Conservation (phyloP, 2,888 invertebrate species). For the Microchrysa polita region DNA sequence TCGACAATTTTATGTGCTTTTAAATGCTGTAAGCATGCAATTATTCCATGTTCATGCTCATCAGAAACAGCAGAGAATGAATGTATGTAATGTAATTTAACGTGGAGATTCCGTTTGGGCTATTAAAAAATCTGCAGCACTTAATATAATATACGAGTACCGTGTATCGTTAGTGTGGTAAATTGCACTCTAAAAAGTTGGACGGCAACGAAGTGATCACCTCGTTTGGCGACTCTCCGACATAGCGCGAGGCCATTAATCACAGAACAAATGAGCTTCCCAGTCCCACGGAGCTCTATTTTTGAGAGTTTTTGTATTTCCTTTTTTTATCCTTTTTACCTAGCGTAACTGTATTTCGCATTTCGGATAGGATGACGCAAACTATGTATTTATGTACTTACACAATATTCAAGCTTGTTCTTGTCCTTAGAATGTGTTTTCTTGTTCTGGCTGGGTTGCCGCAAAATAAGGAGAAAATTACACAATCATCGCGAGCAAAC, state of each 20-base stretch:
- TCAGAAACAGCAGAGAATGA: slow-evolving; percentile 5
- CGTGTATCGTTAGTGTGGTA: slow-evolving; percentile 41
- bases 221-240: neutral
- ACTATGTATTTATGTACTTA: too few relatives aligned
- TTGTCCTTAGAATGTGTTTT: too few relatives aligned
- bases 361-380: too few relatives aligned
- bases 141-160: slow-evolving; percentile 31
- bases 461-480: too few relatives aligned
- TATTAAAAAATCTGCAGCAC: slow-evolving; percentile 42
- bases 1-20: slow-evolving; percentile 31
- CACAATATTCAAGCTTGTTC: too few relatives aligned
- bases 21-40: slow-evolving; percentile 28
- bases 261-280: slow-evolving; percentile 38
- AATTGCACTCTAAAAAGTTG: slow-evolving; percentile 43
- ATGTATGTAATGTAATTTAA: slow-evolving; percentile 28
- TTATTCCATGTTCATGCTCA: slow-evolving; percentile 29
- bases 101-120: slow-evolving; percentile 11
- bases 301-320: too few relatives aligned
- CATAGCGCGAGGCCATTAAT: slow-evolving; percentile 28
- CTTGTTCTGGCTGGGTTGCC: too few relatives aligned
- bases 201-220: slow-evolving; percentile 27
- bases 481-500: too few relatives aligned
- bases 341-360: too few relatives aligned
- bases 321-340: too few relatives aligned
- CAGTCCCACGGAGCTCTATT: neutral